A percentile compares a stretch with the other conserved stretches of the same genome.
Conservation (phyloP, 2,888 invertebrate species). For the Himalopsyche japonica region DNA sequence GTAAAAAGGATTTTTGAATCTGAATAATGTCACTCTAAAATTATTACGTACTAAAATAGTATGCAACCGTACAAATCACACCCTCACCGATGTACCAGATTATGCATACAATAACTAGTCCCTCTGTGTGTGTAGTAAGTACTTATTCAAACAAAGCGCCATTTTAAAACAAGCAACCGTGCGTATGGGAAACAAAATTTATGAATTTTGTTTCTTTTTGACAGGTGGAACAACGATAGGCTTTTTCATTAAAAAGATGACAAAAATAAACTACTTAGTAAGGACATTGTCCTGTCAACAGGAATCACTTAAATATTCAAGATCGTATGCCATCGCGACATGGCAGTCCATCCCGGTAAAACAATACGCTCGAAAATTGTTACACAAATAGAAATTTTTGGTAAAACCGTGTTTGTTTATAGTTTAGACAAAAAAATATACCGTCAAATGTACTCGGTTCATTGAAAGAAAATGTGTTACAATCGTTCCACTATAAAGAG, state of each 20-base stretch:
- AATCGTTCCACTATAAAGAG: too few species aligned
- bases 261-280: neutral
- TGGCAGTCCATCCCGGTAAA: neutral
- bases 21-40: neutral
- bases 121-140: neutral
- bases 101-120: neutral
- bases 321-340: slow-evolving; percentile 2
- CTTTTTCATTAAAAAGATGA: neutral
- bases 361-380: slow-evolving; percentile 20
- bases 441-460: neutral
- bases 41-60: neutral
- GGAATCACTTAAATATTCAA: slow-evolving; percentile 18
- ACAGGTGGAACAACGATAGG: neutral
- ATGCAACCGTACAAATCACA: neutral
- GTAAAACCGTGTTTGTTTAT: slow-evolving; percentile 22
- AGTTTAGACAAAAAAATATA: slow-evolving; percentile 22
- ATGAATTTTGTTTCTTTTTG: neutral
- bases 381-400: slow-evolving; percentile 16
- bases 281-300: slow-evolving; percentile 16
- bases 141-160: neutral
- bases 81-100: neutral
- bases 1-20: neutral
- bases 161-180: neutral
- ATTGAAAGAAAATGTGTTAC: neutral
- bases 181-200: neutral